Percentiles rank a stretch among this genome's conserved stretches.
These are phyloP conservation scores for Empis livida DNA, from an alignment of 2,888 invertebrate species.

Conservation along the genomic window DNA sequence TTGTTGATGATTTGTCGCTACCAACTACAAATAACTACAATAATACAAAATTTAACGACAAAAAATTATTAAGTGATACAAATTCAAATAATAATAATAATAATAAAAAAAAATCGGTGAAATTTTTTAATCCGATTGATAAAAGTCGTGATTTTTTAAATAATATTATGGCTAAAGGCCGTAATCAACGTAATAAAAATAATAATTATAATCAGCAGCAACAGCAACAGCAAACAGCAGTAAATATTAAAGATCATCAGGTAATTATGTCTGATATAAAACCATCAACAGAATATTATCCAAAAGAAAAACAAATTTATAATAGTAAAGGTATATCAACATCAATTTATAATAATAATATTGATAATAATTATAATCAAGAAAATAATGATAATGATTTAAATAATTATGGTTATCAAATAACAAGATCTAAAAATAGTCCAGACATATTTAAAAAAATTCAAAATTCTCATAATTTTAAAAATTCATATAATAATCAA, in stretches of 20 bases:
- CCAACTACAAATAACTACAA: too few species aligned
- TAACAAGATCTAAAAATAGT: conserved; percentile 33
- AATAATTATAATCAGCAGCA: conserved; percentile 8
- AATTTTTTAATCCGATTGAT: conserved; percentile 22
- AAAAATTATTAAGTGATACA: too few species aligned
- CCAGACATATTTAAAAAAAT: conserved; percentile 14
- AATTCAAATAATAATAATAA: too few species aligned
- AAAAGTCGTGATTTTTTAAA: conserved; percentile 27
- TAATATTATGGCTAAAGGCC: conserved; percentile 35
- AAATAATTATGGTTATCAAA: conserved; percentile 31
- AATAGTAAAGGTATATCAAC: too few species aligned
- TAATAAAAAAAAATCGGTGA: conserved; percentile 5
- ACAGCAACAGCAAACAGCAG: conserved; percentile 5
- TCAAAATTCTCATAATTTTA: not conserved
- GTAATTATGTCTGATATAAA: not conserved
- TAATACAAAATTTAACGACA: too few species aligned
- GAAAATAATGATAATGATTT: conserved; percentile 20
- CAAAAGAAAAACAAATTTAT: too few species aligned
- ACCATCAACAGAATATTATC: not conserved
- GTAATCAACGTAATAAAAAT: conserved; percentile 25
- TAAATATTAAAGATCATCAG: conserved; percentile 6
- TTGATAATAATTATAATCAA: conserved; percentile 4
- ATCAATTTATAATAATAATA: not conserved
- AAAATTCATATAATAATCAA: not conserved
- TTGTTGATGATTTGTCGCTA: too few species aligned